A percentile compares a stretch with the other conserved stretches of the same genome.
Evolutionary conservation across 2,888 invertebrate species (phyloP).

Genomic region (Eupithecia pulchellata): DNA sequence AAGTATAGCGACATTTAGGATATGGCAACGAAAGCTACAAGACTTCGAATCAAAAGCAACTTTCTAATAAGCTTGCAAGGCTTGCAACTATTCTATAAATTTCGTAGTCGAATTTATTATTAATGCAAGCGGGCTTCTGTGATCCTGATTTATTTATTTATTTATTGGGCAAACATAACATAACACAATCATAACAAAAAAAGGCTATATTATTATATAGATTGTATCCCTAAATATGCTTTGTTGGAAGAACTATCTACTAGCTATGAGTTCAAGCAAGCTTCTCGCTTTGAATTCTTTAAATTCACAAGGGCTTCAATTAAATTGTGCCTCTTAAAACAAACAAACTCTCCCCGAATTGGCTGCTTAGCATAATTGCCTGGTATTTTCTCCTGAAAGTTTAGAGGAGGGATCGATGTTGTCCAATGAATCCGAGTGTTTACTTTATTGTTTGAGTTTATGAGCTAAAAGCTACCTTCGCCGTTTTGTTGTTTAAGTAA

Average conservation of each 20-base stretch:
- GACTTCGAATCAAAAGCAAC: not conserved
- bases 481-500: slow-evolving; percentile 15
- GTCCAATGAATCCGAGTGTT: slow-evolving; percentile 43
- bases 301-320: slow-evolving; percentile 57
- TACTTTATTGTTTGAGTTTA: slow-evolving; percentile 42
- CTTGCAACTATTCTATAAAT: not conserved
- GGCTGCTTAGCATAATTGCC: slow-evolving; percentile 71
- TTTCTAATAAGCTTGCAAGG: not conserved
- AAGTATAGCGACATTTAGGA: not conserved
- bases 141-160: no score
- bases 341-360: slow-evolving; percentile 63
- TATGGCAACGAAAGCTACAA: not conserved
- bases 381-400: slow-evolving; percentile 62
- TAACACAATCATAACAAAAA: no score
- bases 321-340: slow-evolving; percentile 64
- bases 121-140: not conserved
- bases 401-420: slow-evolving; percentile 56
- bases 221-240: no score
- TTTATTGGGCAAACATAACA: no score
- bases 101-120: not conserved
- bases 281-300: slow-evolving; percentile 23
- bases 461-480: slow-evolving; percentile 32
- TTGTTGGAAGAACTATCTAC: not conserved
- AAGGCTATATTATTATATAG: no score
- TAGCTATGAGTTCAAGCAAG: not conserved